These are phyloP conservation scores for Leptobrachium leishanense DNA, from an alignment of 2,113 vertebrate species.

Conservation along the genomic window DNA sequence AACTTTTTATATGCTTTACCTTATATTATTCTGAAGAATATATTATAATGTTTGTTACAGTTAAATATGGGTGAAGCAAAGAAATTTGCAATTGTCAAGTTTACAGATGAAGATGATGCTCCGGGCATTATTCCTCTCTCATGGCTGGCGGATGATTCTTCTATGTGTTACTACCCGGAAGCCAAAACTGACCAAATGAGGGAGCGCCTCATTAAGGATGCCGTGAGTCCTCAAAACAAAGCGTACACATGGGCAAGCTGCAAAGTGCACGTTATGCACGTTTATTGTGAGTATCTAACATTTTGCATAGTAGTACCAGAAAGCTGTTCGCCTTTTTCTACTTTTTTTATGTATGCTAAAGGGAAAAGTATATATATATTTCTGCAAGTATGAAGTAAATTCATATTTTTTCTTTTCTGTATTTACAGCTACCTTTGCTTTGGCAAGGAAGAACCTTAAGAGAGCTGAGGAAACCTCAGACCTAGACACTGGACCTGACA, in stretches of 20 bases:
- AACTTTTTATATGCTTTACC: neutral
- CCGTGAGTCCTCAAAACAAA: neutral
- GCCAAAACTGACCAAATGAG: neutral
- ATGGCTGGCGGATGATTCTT: neutral
- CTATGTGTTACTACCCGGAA: neutral
- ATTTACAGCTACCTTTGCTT: constrained; percentile 31
- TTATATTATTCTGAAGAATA: neutral
- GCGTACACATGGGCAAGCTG: neutral
- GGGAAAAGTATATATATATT: too few species aligned
- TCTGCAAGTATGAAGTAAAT: neutral
- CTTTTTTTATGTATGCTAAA: too few species aligned
- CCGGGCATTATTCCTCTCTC: neutral
- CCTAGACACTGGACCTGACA: neutral
- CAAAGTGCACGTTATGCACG: neutral
- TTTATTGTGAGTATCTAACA: neutral
- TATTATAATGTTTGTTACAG: neutral
- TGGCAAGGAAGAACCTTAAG: neutral
- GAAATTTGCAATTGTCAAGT: neutral
- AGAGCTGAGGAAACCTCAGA: neutral
- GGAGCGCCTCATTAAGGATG: neutral
- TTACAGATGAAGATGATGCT: neutral
- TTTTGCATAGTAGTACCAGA: neutral
- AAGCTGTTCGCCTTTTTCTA: too few species aligned
- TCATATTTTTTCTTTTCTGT: neutral
- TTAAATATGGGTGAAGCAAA: neutral